Evolutionary conservation across 30 jellyfish, hydroid and myxozoan species (phyloP).

Genomic region (Chironex yamaguchii): DNA sequence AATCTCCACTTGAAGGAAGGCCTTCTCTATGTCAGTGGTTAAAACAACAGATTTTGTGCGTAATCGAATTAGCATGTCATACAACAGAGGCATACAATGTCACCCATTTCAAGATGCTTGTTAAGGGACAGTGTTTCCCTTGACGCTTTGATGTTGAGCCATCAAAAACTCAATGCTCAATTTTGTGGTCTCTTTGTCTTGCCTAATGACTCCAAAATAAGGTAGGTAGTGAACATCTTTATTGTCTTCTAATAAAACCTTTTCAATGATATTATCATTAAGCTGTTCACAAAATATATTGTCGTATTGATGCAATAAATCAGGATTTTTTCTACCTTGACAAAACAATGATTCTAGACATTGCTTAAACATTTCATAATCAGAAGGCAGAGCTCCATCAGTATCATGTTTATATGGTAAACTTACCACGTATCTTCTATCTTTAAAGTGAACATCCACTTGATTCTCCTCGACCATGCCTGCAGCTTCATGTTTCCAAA

Average conservation of each 20-base stretch:
- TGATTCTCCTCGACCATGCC: slow-evolving; percentile 19
- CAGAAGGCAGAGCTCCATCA: not conserved
- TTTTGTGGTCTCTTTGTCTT: not conserved
- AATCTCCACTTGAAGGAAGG: slow-evolving; percentile 26
- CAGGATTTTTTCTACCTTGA: too few relatives aligned
- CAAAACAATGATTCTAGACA: not conserved
- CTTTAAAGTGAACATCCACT: not conserved
- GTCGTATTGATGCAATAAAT: not conserved
- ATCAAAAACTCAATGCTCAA: not conserved
- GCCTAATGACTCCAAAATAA: not conserved
- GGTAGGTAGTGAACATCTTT: too few relatives aligned
- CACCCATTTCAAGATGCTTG: not conserved
- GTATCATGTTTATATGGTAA: slow-evolving; percentile 30
- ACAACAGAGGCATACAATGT: slow-evolving; percentile 22
- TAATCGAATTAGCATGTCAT: slow-evolving; percentile 9
- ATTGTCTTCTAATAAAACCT: too few relatives aligned
- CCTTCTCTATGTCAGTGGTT: slow-evolving; percentile 45
- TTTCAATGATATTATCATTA: too few relatives aligned
- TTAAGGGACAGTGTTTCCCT: not conserved
- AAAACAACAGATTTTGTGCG: slow-evolving; percentile 2
- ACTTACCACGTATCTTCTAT: slow-evolving; percentile 46
- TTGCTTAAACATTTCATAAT: slow-evolving; percentile 41
- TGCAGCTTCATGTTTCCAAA: slow-evolving; percentile 49
- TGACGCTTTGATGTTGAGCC: not conserved
- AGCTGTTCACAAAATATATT: too few relatives aligned